Evolutionary conservation across 2,797 vertebrate genomes (phyloP), one percentile per base, ranked within the genome.

Genomic region (Denticeps clupeoides): DNA sequence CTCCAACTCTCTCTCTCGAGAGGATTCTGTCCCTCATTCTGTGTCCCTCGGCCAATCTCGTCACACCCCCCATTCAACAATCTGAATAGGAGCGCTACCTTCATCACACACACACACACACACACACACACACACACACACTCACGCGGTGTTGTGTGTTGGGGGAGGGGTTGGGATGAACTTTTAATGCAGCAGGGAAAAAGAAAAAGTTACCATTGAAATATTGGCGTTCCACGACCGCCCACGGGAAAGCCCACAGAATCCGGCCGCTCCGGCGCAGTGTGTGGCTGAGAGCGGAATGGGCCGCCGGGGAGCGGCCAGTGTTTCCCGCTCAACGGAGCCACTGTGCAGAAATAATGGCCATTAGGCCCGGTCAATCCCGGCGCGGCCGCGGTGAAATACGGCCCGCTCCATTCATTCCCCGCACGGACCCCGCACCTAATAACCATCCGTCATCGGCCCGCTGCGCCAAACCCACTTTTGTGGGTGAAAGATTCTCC

Each of bases 271-370:
- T 62, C 59, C 62, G 41, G 71, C 79, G 69, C 85, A 82, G 83
- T 85, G 72, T 83, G 87, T 81, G 73, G 57, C 67, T 72, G 67
- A 67, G 65, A 46, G 43, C 64, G 71, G 69, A 79, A 71, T 32
- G 53, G 74, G 71, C 58, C 37, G 52, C 72, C 57, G 49, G 53
- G 71, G 78, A 74, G 63, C 62, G 44, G 78, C 79, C 79, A 74
- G 72, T 64, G 45, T 79, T 80, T 83, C 26, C n/a, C 26, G 60
- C 73, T 84, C 82, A 81, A 81, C 81, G 49, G 85, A 87, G 79
- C 82, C 90, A 87, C 70, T 83, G 76, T 88, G 83, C 87, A 71
- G 84, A 88, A 87, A 83, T 90, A 88, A 91, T 90, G 79, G 73
- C 80, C 73, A 89, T 89, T 89, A 87, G 87, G 68, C 71, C 84